Conservation (phyloP, 2,113 vertebrate species). For the Ictidomys tridecemlineatus region DNA sequence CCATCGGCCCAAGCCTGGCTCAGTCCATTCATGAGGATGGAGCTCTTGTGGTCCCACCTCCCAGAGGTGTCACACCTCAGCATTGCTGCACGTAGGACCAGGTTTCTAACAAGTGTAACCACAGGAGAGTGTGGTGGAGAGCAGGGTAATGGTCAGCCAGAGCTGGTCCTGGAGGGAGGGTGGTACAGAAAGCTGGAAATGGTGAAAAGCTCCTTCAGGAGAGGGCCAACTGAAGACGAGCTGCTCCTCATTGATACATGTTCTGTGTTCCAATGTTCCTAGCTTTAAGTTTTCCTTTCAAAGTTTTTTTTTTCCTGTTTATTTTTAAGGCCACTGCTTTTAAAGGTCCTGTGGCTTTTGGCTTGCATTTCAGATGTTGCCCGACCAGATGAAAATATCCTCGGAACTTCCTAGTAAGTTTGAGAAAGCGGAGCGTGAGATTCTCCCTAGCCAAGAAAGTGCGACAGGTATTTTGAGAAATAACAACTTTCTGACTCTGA, state of each 20-base stretch:
- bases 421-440: constrained; percentile 26
- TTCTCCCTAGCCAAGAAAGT: not conserved
- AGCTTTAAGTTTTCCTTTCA: not conserved
- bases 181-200: not conserved
- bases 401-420: not conserved
- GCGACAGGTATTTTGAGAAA: constrained; percentile 57
- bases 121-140: too few relatives aligned
- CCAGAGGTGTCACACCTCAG: not conserved
- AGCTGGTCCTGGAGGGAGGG: not conserved
- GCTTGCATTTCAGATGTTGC: constrained; percentile 65
- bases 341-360: not conserved
- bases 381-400: not conserved
- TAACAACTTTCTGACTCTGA: not conserved
- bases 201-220: not conserved
- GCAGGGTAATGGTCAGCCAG: not conserved
- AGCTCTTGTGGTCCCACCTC: not conserved
- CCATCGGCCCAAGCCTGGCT: too few relatives aligned
- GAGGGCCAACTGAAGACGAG: not conserved
- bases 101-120: not conserved
- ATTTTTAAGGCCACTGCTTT: not conserved
- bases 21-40: too few relatives aligned
- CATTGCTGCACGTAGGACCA: not conserved
- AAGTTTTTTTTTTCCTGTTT: not conserved
- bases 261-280: not conserved
- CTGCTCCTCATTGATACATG: not conserved